Evolutionary conservation across 2,113 vertebrate genomes (phyloP), one percentile per base, ranked within the genome.

Genomic region (Plectropomus leopardus): DNA sequence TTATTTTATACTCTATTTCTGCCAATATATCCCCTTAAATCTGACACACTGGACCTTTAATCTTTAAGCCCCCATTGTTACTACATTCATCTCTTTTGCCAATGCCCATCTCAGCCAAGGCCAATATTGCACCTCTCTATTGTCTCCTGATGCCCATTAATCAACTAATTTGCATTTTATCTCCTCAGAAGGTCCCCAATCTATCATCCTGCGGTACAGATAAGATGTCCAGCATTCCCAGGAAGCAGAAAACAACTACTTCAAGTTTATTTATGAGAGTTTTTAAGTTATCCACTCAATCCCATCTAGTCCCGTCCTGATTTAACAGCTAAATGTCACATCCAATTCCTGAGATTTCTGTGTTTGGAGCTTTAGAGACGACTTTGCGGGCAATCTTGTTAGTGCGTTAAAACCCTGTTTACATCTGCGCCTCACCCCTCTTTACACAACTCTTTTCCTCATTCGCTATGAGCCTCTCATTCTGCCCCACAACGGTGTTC

Each of bases 401-500:
- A 92, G 90, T 72, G 76, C 82, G 11, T 91, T 94, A 61, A 72
- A 93, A 70, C 50, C 61, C 65, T 57, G 19, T 88, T 89, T 76
- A 90, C 44, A 59, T 58, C 42, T 2, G 40, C 77, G 68, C 77
- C 80, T 77, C 86, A 80, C 71, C 89, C 88, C 57, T 85, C 81
- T 65, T 82, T 55, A 74, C 80, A 75, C 67, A 32, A 64, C 86
- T 80, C 80, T 83, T 75, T 68, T 79, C 84, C 78, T 89, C 93
- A 93, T 92, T 95, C 76, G 93, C 90, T 48, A 72, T 86, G 76
- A 83, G 79, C 92, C 63, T 84, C 84, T 84, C 85, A 86, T 54
- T 82, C 92, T 68, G 93, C 94, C 76, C 90, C 94, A 85, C 92
- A 94, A 88, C 93, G 92, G 72, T 88, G 93, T 69, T 77, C 93